Evolutionary conservation across 2,113 vertebrate species (phyloP), one percentile per base, ranked within the genome.

Genomic region (Euleptes europaea): DNA sequence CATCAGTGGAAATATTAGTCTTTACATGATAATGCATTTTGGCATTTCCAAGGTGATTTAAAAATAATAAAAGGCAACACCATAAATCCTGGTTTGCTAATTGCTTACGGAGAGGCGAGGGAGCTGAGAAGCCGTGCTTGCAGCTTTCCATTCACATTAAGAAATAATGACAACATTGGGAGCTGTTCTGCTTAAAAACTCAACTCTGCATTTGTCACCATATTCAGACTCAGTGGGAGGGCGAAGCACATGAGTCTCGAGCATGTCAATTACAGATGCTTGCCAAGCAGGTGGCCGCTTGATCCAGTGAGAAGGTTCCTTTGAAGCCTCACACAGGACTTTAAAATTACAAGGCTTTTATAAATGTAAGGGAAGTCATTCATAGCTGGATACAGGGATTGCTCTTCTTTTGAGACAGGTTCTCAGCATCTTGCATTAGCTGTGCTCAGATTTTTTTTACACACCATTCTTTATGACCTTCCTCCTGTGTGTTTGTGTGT

Each of bases 1-100:
- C 93, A 85, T 94, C 93, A 92, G 89, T 90, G 84, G 86, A 95
- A 96, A 94, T 90, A 90, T 90, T 95, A 93, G 89, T 90, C 89
- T 91, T 91, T 93, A 85, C 91, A 89, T 66, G 77, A 86, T 66
- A 92, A 85, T 47, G 79, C 54, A 84, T 44, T 80, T 84, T 92
- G 90, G 90, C 91, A 93, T 85, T 92, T 94, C 84, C 86, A 90
- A 4, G 87, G 87, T 87, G 47, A 8, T 49, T 88, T 23, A 26
- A 79, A 0, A 78, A 88, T 49, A 79, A 83, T 26, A 85, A 90
- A 90, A 92, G 33, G 35, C 87, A 88, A 73, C 26, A 60, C 63
- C 88, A 84, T 86, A 88, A 79, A 90, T 88, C 83, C 84, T 10
- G 44, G 40, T 1, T 66, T 70, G 86, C 63, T 83, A 12, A 44